Base-by-base conservation (phyloP, 2,888 invertebrate genomes). In the Ashinkailepas kermadecensis region DNA sequence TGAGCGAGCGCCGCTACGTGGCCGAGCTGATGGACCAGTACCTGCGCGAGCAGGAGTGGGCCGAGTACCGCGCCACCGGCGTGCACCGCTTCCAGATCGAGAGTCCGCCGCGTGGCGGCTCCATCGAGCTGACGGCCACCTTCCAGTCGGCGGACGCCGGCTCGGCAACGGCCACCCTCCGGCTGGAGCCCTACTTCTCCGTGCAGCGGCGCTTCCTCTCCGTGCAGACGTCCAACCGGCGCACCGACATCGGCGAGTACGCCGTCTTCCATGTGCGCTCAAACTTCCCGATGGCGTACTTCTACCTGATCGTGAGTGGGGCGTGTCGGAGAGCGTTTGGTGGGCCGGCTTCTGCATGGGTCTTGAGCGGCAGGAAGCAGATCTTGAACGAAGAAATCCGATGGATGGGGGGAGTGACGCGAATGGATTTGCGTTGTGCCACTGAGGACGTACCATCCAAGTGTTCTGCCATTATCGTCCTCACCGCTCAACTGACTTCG, bases 241-340 rank as follows among this genome's bases (percentile, higher is more conserved):
- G 84, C 59, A 85, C 86, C 25, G 84, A 86, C 84, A 88, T 89
- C 13, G 89, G 89, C 82, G 88, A 90, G 83, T 90, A 88, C 86
- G 89, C 89, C 84, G 87, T 90, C n/a, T 88, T 90, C 84, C 90
- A 90, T 83, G 88, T 90, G 54, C 87, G 87, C 82, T 86, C 89
- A 4, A 90, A 89, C 84, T 89, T 89, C 84, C 59, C 84, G 82
- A 80, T 84, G 80, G 67, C 78, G 25, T 83, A 83, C 65, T 84
- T 84, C 80, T 83, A 83, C 80, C 83, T 83, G n/a, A 23, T 83
- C 81, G 83, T 83, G 81, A 78, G 83, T 81, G 23, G 12, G 56
- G 39, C 39, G 39, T 39, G 39, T 39, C 39, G 39, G 39, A 39
- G 39, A 13, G 59, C 11, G 15, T 59, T 11, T 59, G 59, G 59